Evolutionary conservation across 1,140 invertebrate species (phyloP).

Genomic region (Colletes latitarsis): DNA sequence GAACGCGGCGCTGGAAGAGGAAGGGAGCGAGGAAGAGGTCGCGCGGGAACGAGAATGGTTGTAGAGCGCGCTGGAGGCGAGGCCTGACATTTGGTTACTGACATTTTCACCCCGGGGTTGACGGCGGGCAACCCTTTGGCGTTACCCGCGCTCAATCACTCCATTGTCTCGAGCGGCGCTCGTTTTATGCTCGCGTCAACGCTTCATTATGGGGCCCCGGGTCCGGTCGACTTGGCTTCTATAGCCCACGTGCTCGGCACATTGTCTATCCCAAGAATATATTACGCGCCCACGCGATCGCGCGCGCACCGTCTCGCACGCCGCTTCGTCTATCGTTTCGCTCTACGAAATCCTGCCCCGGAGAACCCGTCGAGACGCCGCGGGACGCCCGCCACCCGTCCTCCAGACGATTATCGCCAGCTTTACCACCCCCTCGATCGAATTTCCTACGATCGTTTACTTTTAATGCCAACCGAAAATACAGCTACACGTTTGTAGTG

Average conservation of each 20-base stretch:
- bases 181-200: constrained; percentile 79
- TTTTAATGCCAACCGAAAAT: too few species aligned
- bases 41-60: constrained; percentile 36
- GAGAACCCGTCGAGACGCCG: neutral
- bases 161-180: constrained; percentile 77
- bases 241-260: constrained; percentile 76
- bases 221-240: constrained; percentile 74
- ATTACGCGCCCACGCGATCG: constrained; percentile 77
- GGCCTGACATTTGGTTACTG: constrained; percentile 76
- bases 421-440: too few species aligned
- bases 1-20: neutral
- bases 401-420: too few species aligned
- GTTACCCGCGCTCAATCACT: constrained; percentile 77
- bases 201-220: constrained; percentile 78
- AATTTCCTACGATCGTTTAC: too few species aligned
- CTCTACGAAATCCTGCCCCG: constrained; percentile 4
- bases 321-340: constrained; percentile 12
- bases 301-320: constrained; percentile 10
- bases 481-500: too few species aligned
- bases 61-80: constrained; percentile 54
- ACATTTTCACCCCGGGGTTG: constrained; percentile 79
- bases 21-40: constrained; percentile 29
- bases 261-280: constrained; percentile 80
- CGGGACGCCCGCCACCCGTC: too few species aligned
- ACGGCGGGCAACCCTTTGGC: constrained; percentile 77